Evolutionary conservation across 1,140 invertebrate species (phyloP), one percentile per base, ranked within the genome.

Genomic region (Babylonia areolata): DNA sequence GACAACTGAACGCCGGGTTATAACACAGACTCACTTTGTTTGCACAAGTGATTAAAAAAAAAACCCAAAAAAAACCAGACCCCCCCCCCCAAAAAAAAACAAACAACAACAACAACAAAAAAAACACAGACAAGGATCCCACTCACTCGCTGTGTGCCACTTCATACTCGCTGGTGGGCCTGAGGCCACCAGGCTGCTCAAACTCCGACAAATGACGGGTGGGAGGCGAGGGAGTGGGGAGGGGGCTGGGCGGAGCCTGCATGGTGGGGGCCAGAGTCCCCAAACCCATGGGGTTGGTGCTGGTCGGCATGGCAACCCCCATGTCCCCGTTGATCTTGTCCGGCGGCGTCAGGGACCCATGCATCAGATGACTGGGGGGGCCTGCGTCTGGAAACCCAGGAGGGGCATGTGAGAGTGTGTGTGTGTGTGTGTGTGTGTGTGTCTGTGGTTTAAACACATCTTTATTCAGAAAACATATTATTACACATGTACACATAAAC

Each of bases 211-310:
- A 28, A 40, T 84, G 82, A 17, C 82, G 82, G 35, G 69, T 85
- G 9, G 96, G 95, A 39, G 95, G 95, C 73, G 95, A 95, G 81
- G 95, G 95, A 81, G 94, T 96, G 90, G 94, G 96, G 89, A 93
- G 96, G 40, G 91, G 96, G 86, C 96, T 97, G 39, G 97, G 96
- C 82, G 97, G 97, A 73, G 97, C 97, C 93, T 97, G 97, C 92
- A 97, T 96, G 90, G 96, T 95, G 89, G 96, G 95, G 82, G 96
- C 96, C 86, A 94, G 90, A 46, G 91, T 89, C 71, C 90, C 89
- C 37, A 95, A 89, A 82, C 88, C 89, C 5, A 91, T 85, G 37
- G 91, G 92, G 88, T 90, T 93, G 75, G 92, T 88, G 28, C 28
- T 64, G 58, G 58, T 91, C 81, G 94, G 84, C 88, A 95, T 89